Evolutionary conservation across 1,140 invertebrate species (phyloP).

Genomic region (Heliconius hewitsoni): DNA sequence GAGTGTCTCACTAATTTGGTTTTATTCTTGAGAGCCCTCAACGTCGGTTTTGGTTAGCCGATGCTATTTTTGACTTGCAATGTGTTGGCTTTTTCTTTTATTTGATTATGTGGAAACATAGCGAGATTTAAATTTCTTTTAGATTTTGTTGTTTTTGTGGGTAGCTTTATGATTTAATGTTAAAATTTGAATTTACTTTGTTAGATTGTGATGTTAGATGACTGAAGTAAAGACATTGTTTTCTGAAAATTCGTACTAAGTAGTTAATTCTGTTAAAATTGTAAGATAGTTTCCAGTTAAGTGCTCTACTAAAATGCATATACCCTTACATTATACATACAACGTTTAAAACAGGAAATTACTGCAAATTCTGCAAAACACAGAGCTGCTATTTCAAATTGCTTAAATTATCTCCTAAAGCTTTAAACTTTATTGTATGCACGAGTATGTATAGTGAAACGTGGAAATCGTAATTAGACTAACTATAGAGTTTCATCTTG

Average conservation of each 20-base stretch:
- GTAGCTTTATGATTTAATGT: not conserved
- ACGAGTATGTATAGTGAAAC: not conserved
- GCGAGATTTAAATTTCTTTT: not conserved
- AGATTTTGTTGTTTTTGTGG: not conserved
- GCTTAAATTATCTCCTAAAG: not conserved
- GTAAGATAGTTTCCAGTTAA: not conserved
- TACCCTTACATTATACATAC: not conserved
- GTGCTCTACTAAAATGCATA: not conserved
- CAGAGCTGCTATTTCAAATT: not conserved
- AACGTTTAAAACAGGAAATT: not conserved
- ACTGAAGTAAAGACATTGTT: no score
- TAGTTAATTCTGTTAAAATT: no score
- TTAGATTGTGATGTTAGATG: no score
- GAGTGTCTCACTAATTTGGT: slow-evolving; percentile 67
- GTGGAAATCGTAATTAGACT: slow-evolving; percentile 12
- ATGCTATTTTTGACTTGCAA: slow-evolving; percentile 56
- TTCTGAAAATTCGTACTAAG: no score
- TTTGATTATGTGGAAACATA: slow-evolving; percentile 28
- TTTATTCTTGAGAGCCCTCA: slow-evolving; percentile 53
- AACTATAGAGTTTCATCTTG: slow-evolving; percentile 17
- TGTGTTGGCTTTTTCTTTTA: slow-evolving; percentile 39
- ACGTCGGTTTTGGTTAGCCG: slow-evolving; percentile 52
- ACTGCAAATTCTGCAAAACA: not conserved
- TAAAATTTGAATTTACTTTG: not conserved
- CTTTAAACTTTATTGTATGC: not conserved